Evolutionary conservation across 2,797 vertebrate genomes (phyloP).

Genomic region (Anguilla pacifica): DNA sequence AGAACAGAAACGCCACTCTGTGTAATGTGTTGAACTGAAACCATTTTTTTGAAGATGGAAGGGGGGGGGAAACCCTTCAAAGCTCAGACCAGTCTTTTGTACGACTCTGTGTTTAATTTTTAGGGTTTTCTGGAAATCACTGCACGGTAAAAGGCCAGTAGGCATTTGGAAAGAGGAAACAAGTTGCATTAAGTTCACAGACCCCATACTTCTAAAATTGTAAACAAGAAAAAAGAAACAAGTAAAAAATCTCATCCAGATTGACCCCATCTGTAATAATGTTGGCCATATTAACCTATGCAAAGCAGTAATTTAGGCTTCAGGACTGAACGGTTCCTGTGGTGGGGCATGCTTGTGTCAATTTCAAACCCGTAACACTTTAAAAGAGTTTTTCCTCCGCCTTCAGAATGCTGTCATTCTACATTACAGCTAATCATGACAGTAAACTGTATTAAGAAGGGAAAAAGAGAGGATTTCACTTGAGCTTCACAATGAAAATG

Average conservation of each 20-base stretch:
- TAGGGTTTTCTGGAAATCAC: constrained; percentile 51
- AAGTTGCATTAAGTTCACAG: constrained; percentile 59
- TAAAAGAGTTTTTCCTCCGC: constrained; percentile 50
- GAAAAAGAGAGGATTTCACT: constrained; percentile 48
- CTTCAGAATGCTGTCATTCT: constrained; percentile 55
- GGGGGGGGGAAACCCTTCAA: constrained; percentile 41
- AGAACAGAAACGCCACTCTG: constrained; percentile 50
- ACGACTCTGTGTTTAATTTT: constrained; percentile 55
- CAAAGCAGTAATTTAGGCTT: constrained; percentile 66
- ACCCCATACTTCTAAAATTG: constrained; percentile 64
- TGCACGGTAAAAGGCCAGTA: constrained; percentile 48
- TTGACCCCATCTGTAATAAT: constrained; percentile 47
- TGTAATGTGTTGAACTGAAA: constrained; percentile 63
- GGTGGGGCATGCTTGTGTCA: constrained; percentile 65
- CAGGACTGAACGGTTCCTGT: constrained; percentile 57
- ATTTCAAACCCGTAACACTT: constrained; percentile 61
- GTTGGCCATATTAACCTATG: constrained; percentile 62
- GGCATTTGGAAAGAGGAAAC: constrained; percentile 53
- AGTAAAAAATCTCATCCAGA: constrained; percentile 50
- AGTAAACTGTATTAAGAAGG: constrained; percentile 52
- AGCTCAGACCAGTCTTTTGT: constrained; percentile 36
- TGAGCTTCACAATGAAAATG: constrained; percentile 49
- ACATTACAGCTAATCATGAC: constrained; percentile 53
- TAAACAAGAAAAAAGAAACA: constrained; percentile 35
- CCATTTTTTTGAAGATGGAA: constrained; percentile 28